Conservation (phyloP, 2,113 vertebrate species). For the Sinocyclocheilus anshuiensis region DNA sequence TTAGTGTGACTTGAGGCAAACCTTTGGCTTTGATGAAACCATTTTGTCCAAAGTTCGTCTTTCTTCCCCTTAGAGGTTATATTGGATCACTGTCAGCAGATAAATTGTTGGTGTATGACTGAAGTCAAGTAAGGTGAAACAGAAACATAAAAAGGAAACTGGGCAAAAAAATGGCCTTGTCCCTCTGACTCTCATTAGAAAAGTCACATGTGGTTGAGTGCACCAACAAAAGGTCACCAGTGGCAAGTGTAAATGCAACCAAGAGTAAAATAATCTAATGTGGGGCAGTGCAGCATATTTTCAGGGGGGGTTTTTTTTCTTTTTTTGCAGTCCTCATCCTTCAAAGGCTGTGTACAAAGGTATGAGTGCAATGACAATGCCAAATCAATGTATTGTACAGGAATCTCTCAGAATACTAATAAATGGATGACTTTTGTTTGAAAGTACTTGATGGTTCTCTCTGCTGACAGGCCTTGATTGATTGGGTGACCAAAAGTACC, state of each 20-base stretch:
- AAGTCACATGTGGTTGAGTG: conserved; percentile 37
- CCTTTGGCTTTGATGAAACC: conserved; percentile 54
- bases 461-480: neutral
- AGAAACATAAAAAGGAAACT: conserved; percentile 13
- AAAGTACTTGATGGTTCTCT: neutral
- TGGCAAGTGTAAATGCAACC: conserved; percentile 30
- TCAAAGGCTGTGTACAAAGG: conserved; percentile 16
- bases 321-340: neutral
- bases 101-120: conserved; percentile 37
- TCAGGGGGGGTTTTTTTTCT: neutral
- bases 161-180: conserved; percentile 22
- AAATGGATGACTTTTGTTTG: neutral
- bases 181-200: conserved; percentile 25
- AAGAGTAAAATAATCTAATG: conserved; percentile 52
- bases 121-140: conserved; percentile 16
- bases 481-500: neutral
- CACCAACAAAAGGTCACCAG: conserved; percentile 38
- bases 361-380: conserved; percentile 2
- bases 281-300: conserved; percentile 40
- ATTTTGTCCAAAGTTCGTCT: conserved; percentile 23
- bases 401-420: neutral
- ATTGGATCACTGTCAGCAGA: conserved; percentile 53
- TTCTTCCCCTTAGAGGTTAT: conserved; percentile 37
- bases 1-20: conserved; percentile 41
- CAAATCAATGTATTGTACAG: conserved; percentile 6